Evolutionary conservation across 2,113 vertebrate genomes (phyloP), one percentile per base, ranked within the genome.

Genomic region (Canis aureus): DNA sequence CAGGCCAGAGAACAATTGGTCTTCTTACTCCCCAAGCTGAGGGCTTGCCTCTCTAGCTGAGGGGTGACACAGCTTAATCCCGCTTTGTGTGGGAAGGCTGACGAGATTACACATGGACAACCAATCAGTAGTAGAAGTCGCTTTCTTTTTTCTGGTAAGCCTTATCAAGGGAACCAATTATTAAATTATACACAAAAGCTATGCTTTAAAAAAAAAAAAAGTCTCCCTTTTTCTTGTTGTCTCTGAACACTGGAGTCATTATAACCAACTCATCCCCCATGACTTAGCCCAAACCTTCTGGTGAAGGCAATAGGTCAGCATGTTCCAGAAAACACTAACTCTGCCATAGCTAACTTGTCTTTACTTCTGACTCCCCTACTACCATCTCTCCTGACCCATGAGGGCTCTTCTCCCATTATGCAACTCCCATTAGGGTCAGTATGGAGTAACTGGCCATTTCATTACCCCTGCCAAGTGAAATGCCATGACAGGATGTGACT

Each of bases 121-220:
- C 49, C 55, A 53, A 59, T 62, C 59, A 32, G 59, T 5, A 93
- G n/a, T 9, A 78, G 76, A 93, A 74, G n/a, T 2, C 51, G 53
- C 66, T 94, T 79, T 92, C 53, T 73, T 87, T 80, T 88, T 66
- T 17, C 82, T 59, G 32, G 69, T 59, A 93, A 27, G n/a, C 73
- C 84, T 89, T 80, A 94, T 67, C 78, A 53, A 43, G 69, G 9
- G 32, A 96, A 87, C 76, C n/a, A 91, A 35, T 84, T 93, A 81
- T 29, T 84, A 85, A 73, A 64, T 90, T 88, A 60, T 35, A 86
- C n/a, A 87, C 32, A 82, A 80, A 92, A 87, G 27, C n/a, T 57
- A 71, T 13, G 25, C 67, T 92, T 92, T 16, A 0, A 11, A 84
- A 60, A 43, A 43, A 43, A 43, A 43, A 43, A 43, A 43, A 43